These are phyloP conservation scores for Catocala fraxini DNA, from an alignment of 2,888 invertebrate genomes.

Conservation along the genomic window DNA sequence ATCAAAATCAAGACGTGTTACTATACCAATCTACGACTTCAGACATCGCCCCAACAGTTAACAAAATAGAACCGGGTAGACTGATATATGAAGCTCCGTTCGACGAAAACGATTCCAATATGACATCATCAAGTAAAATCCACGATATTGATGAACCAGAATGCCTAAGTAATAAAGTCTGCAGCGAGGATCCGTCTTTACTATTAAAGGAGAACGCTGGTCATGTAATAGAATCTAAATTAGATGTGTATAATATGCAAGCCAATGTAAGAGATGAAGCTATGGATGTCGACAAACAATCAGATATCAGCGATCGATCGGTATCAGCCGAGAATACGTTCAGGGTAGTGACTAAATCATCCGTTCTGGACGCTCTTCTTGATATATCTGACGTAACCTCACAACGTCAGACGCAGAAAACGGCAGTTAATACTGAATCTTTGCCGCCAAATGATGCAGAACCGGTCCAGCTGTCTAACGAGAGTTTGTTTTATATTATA, in stretches of 20 bases:
- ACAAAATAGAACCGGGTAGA: constrained; percentile 8
- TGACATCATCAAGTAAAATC: constrained; percentile 5
- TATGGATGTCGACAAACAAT: too few relatives aligned
- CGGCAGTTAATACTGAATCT: too few relatives aligned
- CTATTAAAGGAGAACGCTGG: background rate
- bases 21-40: constrained; percentile 44
- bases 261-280: background rate
- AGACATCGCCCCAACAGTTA: constrained; percentile 15
- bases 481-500: background rate
- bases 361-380: constrained; percentile 61
- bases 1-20: constrained; percentile 34
- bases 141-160: background rate
- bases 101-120: constrained; percentile 27
- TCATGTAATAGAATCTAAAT: background rate
- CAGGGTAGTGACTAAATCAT: constrained; percentile 31
- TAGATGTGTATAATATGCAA: background rate
- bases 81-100: background rate
- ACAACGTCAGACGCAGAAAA: too few relatives aligned
- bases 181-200: background rate
- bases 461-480: background rate
- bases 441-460: background rate
- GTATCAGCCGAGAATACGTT: background rate
- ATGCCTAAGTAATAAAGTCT: constrained; percentile 30
- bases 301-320: background rate
- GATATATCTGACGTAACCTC: constrained; percentile 62